phyloP scores from a whole-genome alignment of 2,888 invertebrate species.

The Sipha maydis region DNA sequence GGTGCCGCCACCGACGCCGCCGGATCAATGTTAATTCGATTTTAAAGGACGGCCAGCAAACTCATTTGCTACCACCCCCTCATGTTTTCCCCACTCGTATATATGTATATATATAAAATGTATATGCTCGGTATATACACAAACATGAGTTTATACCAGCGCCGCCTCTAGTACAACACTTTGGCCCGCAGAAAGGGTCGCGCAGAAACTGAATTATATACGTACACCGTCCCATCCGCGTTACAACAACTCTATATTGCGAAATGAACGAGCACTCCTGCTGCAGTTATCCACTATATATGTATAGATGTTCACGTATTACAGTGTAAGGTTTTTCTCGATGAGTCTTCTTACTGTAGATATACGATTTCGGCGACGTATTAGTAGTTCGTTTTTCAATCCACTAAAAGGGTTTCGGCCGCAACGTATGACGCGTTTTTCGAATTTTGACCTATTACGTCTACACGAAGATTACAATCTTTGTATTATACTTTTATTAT shows the following conservation, averaged over 20 bases:
- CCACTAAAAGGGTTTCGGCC: too few relatives aligned
- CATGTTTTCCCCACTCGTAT: background rate
- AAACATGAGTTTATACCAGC: slow-evolving; percentile 13
- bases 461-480: too few relatives aligned
- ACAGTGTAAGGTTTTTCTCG: too few relatives aligned
- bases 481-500: too few relatives aligned
- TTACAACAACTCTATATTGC: background rate
- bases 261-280: background rate
- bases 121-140: background rate
- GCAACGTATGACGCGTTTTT: too few relatives aligned
- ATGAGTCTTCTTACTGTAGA: too few relatives aligned
- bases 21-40: slow-evolving; percentile 64
- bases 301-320: too few relatives aligned
- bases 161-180: slow-evolving; percentile 30
- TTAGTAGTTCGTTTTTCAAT: too few relatives aligned
- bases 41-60: slow-evolving; percentile 63
- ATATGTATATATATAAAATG: background rate
- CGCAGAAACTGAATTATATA: slow-evolving; percentile 33
- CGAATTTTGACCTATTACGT: too few relatives aligned
- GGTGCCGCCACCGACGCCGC: background rate
- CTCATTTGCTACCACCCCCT: slow-evolving; percentile 62
- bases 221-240: background rate
- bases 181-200: slow-evolving; percentile 23
- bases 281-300: too few relatives aligned
- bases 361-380: too few relatives aligned